Conservation (phyloP, 1,140 invertebrate genomes). For the Nylanderia fulva region DNA sequence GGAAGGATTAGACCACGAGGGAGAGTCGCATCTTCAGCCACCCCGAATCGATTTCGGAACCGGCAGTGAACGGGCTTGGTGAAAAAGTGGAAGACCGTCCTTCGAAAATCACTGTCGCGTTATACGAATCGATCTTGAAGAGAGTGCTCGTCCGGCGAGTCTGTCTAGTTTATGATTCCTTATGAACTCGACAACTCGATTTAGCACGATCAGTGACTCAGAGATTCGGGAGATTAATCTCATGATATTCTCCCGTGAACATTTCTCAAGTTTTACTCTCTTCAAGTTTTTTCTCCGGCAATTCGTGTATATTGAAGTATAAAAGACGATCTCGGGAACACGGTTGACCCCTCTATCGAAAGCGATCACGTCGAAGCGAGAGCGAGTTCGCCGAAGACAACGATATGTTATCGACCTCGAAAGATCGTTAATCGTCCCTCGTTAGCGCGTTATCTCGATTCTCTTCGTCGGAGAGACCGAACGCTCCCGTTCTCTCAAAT, state of each 20-base stretch:
- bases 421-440: constrained; percentile 64
- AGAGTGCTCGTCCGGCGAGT: neutral
- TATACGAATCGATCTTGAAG: neutral
- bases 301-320: constrained; percentile 20
- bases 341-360: constrained; percentile 10
- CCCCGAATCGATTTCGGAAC: neutral
- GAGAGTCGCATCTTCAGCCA: constrained; percentile 29
- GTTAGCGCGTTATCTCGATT: constrained; percentile 61
- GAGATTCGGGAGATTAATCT: constrained; percentile 13
- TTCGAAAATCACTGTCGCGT: neutral
- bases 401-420: constrained; percentile 15
- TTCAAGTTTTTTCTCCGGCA: neutral
- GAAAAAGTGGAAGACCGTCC: constrained; percentile 3
- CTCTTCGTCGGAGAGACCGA: constrained; percentile 2
- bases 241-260: neutral
- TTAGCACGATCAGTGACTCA: neutral
- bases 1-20: neutral
- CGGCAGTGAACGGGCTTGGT: constrained; percentile 4
- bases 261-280: neutral
- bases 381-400: constrained; percentile 25
- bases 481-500: constrained; percentile 21
- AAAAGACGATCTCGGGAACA: constrained; percentile 16
- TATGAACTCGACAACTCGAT: neutral
- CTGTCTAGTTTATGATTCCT: neutral
- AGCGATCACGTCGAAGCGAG: constrained; percentile 40